Evolutionary conservation across 1,140 invertebrate genomes (phyloP).

Genomic region (Hypsibius dujardini): DNA sequence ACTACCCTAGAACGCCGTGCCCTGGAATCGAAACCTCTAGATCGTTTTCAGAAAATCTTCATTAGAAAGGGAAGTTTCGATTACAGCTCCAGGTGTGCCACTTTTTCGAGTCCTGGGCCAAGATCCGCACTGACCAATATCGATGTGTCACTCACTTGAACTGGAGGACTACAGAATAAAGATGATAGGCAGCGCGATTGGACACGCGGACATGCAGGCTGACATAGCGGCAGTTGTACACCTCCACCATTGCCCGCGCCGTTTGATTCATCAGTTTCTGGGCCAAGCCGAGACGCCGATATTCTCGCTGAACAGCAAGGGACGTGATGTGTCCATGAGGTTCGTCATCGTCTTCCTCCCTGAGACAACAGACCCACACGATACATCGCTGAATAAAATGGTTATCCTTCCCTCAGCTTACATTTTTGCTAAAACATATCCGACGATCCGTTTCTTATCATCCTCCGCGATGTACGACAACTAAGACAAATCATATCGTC

Average conservation of each 20-base stretch:
- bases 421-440: conserved; percentile 98
- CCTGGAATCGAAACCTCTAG: no score
- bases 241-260: conserved; percentile 58
- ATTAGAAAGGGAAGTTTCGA: no score
- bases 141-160: conserved; percentile 51
- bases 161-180: conserved; percentile 87
- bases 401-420: conserved; percentile 27
- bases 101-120: no score
- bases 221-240: conserved; percentile 77
- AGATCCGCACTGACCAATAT: no score
- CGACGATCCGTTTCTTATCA: conserved; percentile 82
- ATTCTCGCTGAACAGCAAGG: conserved; percentile 43
- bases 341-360: conserved; percentile 91
- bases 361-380: no score
- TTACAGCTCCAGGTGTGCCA: no score
- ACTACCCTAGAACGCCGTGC: no score
- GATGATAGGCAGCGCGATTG: conserved; percentile 90
- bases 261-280: conserved; percentile 94
- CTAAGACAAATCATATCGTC: no score
- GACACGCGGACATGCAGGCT: conserved; percentile 92
- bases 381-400: no score
- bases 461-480: conserved; percentile 98
- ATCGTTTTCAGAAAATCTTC: no score
- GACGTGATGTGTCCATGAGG: conserved; percentile 99
- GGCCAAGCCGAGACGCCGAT: conserved; percentile 73